Evolutionary conservation across 2,113 vertebrate species (phyloP).

Genomic region (Triplophysa tibetana): DNA sequence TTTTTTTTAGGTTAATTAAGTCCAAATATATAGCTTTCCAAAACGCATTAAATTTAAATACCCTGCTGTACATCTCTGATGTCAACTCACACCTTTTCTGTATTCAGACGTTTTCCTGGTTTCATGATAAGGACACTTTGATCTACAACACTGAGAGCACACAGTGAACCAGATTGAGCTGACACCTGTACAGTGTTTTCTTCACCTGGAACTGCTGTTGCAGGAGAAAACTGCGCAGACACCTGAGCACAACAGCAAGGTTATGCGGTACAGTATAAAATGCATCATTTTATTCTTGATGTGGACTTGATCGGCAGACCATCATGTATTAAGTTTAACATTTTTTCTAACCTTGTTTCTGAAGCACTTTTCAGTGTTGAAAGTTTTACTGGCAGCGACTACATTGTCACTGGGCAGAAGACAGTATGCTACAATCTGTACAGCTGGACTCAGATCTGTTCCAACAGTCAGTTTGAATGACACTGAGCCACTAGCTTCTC

Average conservation of each 20-base stretch:
- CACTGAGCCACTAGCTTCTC: conserved; percentile 68
- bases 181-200: background rate
- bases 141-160: no score
- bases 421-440: conserved; percentile 73
- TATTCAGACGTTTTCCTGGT: no score
- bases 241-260: background rate
- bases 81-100: no score
- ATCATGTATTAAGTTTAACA: conserved; percentile 68
- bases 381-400: conserved; percentile 72
- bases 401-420: conserved; percentile 74
- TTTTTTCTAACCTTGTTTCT: background rate
- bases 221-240: conserved; percentile 62
- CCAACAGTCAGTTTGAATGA: conserved; percentile 68
- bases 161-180: no score
- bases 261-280: conserved; percentile 68
- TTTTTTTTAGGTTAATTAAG: no score
- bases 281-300: background rate
- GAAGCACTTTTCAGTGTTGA: conserved; percentile 66
- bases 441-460: conserved; percentile 66
- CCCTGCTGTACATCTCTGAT: background rate
- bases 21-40: no score
- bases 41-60: background rate
- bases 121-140: no score
- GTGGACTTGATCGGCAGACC: conserved; percentile 25
- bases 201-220: conserved; percentile 75